Conservation (phyloP, 2,888 invertebrate species). For the Zygogramma bicolorata region DNA sequence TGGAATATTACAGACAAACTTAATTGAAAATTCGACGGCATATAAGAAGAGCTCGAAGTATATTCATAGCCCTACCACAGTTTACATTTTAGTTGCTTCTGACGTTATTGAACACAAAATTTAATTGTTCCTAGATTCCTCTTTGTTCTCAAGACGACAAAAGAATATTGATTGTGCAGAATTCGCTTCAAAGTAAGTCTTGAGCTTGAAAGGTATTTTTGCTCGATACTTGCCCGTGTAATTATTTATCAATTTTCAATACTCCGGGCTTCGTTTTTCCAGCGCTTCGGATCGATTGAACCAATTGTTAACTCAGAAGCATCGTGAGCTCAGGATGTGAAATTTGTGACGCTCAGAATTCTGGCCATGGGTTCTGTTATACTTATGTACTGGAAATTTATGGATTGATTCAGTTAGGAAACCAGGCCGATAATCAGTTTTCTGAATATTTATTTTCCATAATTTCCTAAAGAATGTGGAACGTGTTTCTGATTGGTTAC, state of each 20-base stretch:
- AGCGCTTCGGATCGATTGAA: background rate
- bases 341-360: no score
- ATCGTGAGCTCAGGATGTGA: no score
- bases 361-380: no score
- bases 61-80: background rate
- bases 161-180: slow-evolving; percentile 19
- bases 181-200: background rate
- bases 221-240: background rate
- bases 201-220: background rate
- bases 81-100: slow-evolving; percentile 3
- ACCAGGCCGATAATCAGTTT: no score
- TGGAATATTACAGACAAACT: background rate
- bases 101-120: slow-evolving; percentile 14
- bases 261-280: background rate
- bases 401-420: no score
- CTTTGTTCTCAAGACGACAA: slow-evolving; percentile 8
- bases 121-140: slow-evolving; percentile 7
- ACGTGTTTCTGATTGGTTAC: no score
- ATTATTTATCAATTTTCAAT: background rate
- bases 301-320: background rate
- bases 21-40: background rate
- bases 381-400: no score
- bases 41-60: background rate
- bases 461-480: no score
- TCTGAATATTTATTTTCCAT: no score